These are phyloP conservation scores for Paralichthys olivaceus DNA, from an alignment of 2,113 vertebrate genomes.

Conservation along the genomic window DNA sequence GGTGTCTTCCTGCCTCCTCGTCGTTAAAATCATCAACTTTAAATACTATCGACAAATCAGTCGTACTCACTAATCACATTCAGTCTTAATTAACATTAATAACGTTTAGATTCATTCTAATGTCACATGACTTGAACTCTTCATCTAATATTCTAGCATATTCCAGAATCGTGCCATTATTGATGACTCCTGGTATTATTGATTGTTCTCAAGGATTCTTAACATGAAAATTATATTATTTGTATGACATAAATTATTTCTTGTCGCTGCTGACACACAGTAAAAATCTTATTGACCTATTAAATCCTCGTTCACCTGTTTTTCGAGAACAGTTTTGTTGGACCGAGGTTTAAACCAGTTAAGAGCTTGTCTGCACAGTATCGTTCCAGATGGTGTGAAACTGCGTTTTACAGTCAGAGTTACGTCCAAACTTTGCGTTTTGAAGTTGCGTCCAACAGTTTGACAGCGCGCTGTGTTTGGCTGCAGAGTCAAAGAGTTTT, in stretches of 20 bases:
- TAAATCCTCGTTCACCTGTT: not conserved
- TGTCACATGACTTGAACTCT: not conserved
- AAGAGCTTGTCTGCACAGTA: not conserved
- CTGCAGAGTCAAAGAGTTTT: slow-evolving; percentile 12
- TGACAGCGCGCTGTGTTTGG: slow-evolving; percentile 9
- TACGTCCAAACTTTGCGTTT: not conserved
- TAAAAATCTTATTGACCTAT: not conserved
- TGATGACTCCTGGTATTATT: no score
- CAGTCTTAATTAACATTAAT: not conserved
- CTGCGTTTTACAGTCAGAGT: not conserved
- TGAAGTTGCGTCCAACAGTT: slow-evolving; percentile 22
- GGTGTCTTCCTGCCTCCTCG: not conserved
- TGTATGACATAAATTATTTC: no score
- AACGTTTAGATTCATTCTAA: not conserved
- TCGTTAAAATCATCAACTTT: not conserved
- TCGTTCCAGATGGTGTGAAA: slow-evolving; percentile 25
- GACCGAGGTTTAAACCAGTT: not conserved
- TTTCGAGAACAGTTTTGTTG: no score
- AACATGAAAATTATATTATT: not conserved
- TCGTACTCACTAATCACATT: not conserved
- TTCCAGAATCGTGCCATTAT: not conserved
- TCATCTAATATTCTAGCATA: no score
- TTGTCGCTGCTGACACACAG: not conserved
- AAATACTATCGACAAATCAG: not conserved
- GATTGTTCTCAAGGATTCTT: no score